These are phyloP conservation scores for Yoshiicerus persimilis DNA, from an alignment of 1,140 invertebrate species.

Conservation along the genomic window DNA sequence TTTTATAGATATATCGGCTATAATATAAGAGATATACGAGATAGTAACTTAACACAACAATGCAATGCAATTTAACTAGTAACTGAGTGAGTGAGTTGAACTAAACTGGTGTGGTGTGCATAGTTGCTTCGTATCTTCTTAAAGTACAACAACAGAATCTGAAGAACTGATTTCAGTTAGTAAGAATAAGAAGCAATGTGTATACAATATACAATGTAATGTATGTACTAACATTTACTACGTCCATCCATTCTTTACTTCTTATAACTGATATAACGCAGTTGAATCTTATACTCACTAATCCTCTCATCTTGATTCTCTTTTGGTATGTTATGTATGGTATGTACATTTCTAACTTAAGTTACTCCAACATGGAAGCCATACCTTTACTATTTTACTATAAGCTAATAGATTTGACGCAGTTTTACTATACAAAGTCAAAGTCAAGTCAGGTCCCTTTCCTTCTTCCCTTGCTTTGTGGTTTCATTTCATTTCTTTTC, in stretches of 20 bases:
- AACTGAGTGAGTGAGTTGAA: background rate
- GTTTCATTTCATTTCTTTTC: slow-evolving; percentile 1
- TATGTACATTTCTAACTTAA: background rate
- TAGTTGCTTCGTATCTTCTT: background rate
- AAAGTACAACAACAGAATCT: background rate
- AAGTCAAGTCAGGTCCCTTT: slow-evolving; percentile 19
- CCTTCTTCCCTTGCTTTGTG: background rate
- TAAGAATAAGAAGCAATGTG: too few species aligned
- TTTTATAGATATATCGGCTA: background rate
- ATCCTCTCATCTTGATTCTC: background rate
- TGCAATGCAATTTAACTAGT: background rate
- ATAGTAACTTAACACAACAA: background rate
- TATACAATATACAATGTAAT: background rate
- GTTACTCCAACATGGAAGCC: background rate
- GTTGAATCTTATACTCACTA: background rate
- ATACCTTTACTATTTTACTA: background rate
- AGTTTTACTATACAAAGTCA: slow-evolving; percentile 9
- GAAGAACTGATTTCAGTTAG: too few species aligned
- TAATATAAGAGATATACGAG: background rate
- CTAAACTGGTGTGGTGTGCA: background rate
- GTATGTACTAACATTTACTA: background rate
- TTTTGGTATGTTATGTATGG: background rate
- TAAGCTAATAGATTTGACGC: background rate
- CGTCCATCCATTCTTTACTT: background rate
- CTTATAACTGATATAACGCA: background rate